Evolutionary conservation across 2,888 invertebrate genomes (phyloP).

Genomic region (Augiades crinisus): DNA sequence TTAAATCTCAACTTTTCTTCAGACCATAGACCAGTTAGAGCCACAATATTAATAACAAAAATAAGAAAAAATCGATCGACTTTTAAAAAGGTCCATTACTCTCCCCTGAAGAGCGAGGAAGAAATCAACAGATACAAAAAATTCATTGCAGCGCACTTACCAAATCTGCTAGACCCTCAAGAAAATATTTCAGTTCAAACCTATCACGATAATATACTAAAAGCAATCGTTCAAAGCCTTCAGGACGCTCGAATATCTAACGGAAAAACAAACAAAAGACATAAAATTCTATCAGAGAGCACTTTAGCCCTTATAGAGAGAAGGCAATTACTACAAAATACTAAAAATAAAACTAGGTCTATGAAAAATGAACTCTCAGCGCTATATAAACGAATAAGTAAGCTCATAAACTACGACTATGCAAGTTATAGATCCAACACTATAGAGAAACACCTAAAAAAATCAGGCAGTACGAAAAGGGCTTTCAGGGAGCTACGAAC

Average conservation of each 20-base stretch:
- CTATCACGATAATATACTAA: background rate
- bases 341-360: background rate
- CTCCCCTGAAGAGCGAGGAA: constrained; percentile 27
- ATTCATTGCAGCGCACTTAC: background rate
- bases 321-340: background rate
- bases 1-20: constrained; percentile 4
- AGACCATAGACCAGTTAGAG: constrained; percentile 3
- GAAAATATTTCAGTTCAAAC: background rate
- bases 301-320: too few relatives aligned
- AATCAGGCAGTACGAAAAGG: background rate
- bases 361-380: background rate
- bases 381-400: background rate
- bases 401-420: background rate
- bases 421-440: background rate
- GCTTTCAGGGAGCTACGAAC: background rate
- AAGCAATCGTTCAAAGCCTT: too few relatives aligned
- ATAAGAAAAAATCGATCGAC: constrained; percentile 22
- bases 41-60: background rate
- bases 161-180: background rate
- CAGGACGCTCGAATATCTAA: too few relatives aligned
- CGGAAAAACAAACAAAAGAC: too few relatives aligned
- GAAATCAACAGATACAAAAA: constrained; percentile 25
- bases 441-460: background rate
- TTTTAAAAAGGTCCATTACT: background rate
- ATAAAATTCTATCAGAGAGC: too few relatives aligned